These are phyloP conservation scores for Melanerpes formicivorus DNA, from an alignment of 2,113 vertebrate species.

Conservation along the genomic window DNA sequence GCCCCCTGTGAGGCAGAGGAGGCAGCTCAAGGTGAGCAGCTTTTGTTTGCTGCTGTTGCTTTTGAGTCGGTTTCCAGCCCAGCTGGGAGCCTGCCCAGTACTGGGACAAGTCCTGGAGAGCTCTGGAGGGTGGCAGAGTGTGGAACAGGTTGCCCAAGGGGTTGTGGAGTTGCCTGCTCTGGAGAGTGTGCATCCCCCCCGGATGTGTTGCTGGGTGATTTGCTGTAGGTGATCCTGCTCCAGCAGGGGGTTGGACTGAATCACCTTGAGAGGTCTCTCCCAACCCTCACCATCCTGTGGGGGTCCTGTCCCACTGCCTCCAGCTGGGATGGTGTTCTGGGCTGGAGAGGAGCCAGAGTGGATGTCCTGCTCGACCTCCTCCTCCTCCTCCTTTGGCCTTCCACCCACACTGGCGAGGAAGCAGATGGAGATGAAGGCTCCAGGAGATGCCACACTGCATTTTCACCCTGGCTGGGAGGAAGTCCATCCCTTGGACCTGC, in stretches of 20 bases:
- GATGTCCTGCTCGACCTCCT: not conserved
- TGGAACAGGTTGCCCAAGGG: too few species aligned
- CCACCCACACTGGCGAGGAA: fast-evolving
- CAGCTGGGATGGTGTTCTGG: not conserved
- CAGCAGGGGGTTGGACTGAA: too few species aligned
- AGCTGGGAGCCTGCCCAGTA: not conserved
- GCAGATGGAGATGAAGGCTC: not conserved
- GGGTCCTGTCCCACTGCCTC: too few species aligned
- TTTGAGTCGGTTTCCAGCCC: not conserved
- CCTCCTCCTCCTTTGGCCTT: not conserved
- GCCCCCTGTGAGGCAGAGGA: not conserved
- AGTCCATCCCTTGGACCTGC: not conserved
- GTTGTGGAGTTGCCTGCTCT: too few species aligned
- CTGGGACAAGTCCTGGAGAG: not conserved
- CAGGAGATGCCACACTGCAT: not conserved
- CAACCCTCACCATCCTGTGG: too few species aligned
- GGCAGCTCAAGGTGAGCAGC: not conserved
- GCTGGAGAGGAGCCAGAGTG: not conserved
- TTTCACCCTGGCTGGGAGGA: not conserved
- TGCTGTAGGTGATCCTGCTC: too few species aligned
- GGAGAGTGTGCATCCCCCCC: too few species aligned
- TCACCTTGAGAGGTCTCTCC: too few species aligned
- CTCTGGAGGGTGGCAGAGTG: too few species aligned
- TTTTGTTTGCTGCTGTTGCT: not conserved
- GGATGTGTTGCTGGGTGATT: too few species aligned